Evolutionary conservation across 2,113 vertebrate species (phyloP), one percentile per base, ranked within the genome.

Genomic region (Serilophus lunatus): DNA sequence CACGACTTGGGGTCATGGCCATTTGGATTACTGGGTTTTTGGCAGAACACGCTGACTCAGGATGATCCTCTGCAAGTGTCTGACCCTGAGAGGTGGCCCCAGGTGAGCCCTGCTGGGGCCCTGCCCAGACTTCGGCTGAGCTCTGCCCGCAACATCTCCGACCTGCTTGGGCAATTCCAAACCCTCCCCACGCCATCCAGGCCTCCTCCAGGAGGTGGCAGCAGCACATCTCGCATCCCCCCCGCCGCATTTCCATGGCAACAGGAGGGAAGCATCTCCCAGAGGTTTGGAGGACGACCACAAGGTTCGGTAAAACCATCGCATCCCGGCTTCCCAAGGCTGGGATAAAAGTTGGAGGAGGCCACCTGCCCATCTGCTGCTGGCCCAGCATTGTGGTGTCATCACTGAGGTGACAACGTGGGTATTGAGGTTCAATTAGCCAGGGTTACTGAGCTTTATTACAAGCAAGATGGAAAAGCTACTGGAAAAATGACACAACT

Each of bases 131-230:
- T 31, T 24, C 60, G 3, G 4, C 71, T 57, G 66, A 79, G 29
- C 78, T n/a, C 38, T 54, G 24, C 33, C 66, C 49, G 15, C 42
- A 26, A 16, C 71, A 15, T 31, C 49, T 29, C 71, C 9, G 14
- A 40, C 8, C 47, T 10, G 5, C 31, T n/a, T 12, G 19, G 3
- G 61, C 47, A 72, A 50, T 42, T 24, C 56, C 68, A 2, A 10
- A 36, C 11, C 2, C 66, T 2, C 61, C 22, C 51, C 35, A 3
- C 10, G 7, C 83, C 12, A 81, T 78, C 64, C 36, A 29, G 4
- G 9, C 16, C 87, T 90, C 75, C n/a, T 93, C 96, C 96, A 94
- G 95, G 88, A 95, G 97, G 47, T 94, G 97, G 96, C 97, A 96
- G 97, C 88, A 95, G 83, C 70, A 24, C 35, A 45, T 85, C 83